Evolutionary conservation across 2,113 vertebrate species (phyloP), one percentile per base, ranked within the genome.

Genomic region (Irena cyanogastra): DNA sequence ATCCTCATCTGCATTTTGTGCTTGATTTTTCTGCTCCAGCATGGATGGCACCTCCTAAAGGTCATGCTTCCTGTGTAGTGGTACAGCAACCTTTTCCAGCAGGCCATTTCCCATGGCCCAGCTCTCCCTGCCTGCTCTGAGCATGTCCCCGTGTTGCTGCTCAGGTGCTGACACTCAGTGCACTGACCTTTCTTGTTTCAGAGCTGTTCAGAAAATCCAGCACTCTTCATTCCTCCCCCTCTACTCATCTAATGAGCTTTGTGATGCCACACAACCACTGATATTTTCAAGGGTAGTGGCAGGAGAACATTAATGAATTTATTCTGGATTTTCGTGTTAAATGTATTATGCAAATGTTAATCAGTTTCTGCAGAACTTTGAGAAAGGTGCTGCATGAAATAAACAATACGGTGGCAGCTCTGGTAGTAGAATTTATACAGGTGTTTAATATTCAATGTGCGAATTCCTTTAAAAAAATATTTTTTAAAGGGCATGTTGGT

Each of bases 271-370:
- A 75, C 74, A 77, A 41, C 63, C 12, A 17, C 92, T 94, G 92
- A 24, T 91, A 85, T 90, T 93, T 94, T 91, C 94, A 89, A 88
- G 61, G 90, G 81, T 41, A 83, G 90, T 7, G 75, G 83, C 88
- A 97, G 94, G 42, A 83, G 93, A 83, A 90, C 91, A 85, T 91
- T 93, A 94, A 95, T 94, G 94, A 93, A 97, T 97, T 93, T 97
- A 92, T 96, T 91, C 93, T 82, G 80, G 77, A 83, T 95, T 96
- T 92, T 90, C 30, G 17, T 86, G 89, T 93, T 96, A 97, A 94
- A 96, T 93, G 95, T 88, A 95, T 97, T 95, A 96, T 95, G 96
- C 95, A 96, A 96, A 96, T 88, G 87, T 96, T 96, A 95, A 97
- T 97, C 96, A 96, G 95, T 69, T 94, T 63, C 91, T 79, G 74